A percentile compares a stretch with the other conserved stretches of the same genome.
phyloP scores from a whole-genome alignment of 2,113 vertebrate species.

The Pithys albifrons region DNA sequence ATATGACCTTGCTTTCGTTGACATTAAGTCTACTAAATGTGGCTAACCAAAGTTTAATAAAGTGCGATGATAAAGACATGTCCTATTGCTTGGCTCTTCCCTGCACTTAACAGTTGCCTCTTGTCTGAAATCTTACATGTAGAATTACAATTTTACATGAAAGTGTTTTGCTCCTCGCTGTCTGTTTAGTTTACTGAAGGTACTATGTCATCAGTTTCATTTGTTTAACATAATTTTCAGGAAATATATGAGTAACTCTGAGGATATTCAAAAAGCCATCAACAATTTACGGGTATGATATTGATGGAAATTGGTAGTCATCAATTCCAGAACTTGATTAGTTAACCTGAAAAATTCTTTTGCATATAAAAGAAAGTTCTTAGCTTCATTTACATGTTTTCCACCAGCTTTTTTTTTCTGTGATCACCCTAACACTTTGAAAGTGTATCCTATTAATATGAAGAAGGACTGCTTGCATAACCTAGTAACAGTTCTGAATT shows the following conservation, averaged over 20 bases:
- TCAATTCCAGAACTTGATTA: not conserved
- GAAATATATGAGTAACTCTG: not conserved
- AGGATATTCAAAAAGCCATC: not conserved
- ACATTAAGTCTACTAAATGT: not conserved
- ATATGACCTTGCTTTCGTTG: not conserved
- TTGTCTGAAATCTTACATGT: not conserved
- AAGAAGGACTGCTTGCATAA: not conserved
- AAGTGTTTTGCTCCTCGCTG: not conserved
- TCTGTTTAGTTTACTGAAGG: not conserved
- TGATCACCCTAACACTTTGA: not conserved
- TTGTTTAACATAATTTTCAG: not conserved
- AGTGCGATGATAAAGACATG: not conserved
- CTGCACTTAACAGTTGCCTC: not conserved
- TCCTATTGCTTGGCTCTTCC: not conserved
- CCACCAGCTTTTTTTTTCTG: not conserved
- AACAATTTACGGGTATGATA: not conserved
- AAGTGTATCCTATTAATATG: not conserved
- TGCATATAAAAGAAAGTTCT: not conserved
- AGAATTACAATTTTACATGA: not conserved
- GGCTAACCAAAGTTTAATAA: not conserved
- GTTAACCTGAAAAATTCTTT: not conserved
- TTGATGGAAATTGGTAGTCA: not conserved
- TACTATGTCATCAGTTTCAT: not conserved
- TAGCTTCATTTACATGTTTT: not conserved
- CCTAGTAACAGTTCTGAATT: not conserved